phyloP scores from a whole-genome alignment of 2,888 invertebrate species.

The Euplagia quadripunctaria region DNA sequence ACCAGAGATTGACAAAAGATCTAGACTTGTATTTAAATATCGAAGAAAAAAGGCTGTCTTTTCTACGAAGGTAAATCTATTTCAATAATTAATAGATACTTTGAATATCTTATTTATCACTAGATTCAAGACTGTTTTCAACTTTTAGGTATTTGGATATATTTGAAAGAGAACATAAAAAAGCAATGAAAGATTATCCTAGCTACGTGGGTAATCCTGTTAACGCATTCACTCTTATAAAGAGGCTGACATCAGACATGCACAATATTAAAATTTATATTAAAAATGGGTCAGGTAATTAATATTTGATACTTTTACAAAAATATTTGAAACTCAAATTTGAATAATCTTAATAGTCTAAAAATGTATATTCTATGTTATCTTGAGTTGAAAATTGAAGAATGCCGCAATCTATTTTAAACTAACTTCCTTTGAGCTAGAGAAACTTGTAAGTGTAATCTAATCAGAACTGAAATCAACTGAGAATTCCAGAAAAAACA shows the following conservation, averaged over 20 bases:
- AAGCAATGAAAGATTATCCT: slow-evolving; percentile 92
- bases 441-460: no score
- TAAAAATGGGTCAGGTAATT: slow-evolving; percentile 83
- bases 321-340: no score
- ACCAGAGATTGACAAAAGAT: slow-evolving; percentile 94
- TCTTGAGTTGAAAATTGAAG: no score
- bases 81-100: background rate
- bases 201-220: slow-evolving; percentile 96
- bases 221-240: slow-evolving; percentile 97
- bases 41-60: slow-evolving; percentile 93
- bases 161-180: slow-evolving; percentile 92
- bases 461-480: no score
- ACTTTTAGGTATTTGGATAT: slow-evolving; percentile 89
- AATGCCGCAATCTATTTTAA: no score
- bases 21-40: slow-evolving; percentile 94
- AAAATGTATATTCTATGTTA: no score
- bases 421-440: no score
- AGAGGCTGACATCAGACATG: slow-evolving; percentile 97
- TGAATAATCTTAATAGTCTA: no score
- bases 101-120: background rate
- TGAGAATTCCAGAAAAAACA: no score
- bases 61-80: slow-evolving; percentile 91
- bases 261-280: slow-evolving; percentile 93
- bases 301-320: background rate
- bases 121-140: no score